phyloP scores from a whole-genome alignment of 2,888 invertebrate genomes.

The Pelosia muscerda region DNA sequence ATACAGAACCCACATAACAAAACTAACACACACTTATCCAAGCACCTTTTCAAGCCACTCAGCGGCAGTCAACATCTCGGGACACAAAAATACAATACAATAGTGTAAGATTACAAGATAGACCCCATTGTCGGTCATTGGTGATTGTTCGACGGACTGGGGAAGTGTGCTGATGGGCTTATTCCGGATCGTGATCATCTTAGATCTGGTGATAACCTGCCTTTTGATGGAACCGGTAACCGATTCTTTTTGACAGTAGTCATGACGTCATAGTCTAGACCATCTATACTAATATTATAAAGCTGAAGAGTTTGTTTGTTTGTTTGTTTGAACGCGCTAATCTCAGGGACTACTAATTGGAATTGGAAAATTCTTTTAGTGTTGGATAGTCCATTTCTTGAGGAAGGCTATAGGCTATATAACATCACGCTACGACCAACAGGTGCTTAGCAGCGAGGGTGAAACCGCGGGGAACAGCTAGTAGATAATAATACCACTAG shows the following conservation, averaged over 20 bases:
- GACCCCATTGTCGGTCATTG: constrained; percentile 11
- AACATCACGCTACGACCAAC: too few relatives aligned
- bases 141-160: constrained; percentile 8
- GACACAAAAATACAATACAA: constrained; percentile 38
- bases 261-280: neutral
- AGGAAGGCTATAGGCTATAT: too few relatives aligned
- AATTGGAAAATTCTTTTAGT: too few relatives aligned
- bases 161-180: constrained; percentile 17
- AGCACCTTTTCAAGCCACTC: constrained; percentile 21
- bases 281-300: too few relatives aligned
- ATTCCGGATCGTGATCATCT: constrained; percentile 16
- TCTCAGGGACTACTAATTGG: too few relatives aligned
- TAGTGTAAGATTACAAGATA: constrained; percentile 40
- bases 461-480: too few relatives aligned
- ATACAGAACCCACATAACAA: constrained; percentile 18
- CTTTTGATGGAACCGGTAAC: neutral
- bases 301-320: too few relatives aligned
- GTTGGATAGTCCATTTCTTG: too few relatives aligned
- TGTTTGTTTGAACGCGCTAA: too few relatives aligned
- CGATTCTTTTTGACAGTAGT: neutral
- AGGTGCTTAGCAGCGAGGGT: too few relatives aligned
- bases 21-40: neutral
- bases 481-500: too few relatives aligned
- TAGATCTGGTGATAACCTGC: constrained; percentile 14
- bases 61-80: constrained; percentile 26